Percentiles rank a stretch among this genome's conserved stretches.
These are phyloP conservation scores for Stichopus chloronotus DNA, from an alignment of 35 echinoderm and acorn worm species.

Conservation along the genomic window DNA sequence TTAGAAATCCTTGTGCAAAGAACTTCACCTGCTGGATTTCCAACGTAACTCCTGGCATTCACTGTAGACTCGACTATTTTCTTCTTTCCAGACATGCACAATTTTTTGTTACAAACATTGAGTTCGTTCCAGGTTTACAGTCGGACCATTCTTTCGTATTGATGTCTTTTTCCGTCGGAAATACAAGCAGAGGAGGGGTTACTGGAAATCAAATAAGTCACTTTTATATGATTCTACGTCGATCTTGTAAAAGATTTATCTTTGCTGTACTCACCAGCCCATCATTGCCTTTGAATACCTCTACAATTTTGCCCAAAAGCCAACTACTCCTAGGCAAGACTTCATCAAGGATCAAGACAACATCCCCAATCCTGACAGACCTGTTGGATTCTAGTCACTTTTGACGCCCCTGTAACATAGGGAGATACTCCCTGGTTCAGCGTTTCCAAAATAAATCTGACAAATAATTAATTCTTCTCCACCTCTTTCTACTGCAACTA, in stretches of 20 bases:
- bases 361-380: neutral
- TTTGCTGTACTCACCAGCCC: neutral
- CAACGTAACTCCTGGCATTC: slow-evolving; percentile 30
- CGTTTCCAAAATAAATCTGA: slow-evolving; percentile 18
- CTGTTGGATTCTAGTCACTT: neutral
- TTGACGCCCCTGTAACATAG: neutral
- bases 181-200: neutral
- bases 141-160: slow-evolving; percentile 27
- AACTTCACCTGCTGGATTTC: slow-evolving; percentile 33
- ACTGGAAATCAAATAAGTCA: slow-evolving; percentile 27
- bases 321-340: neutral
- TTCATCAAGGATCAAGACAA: neutral
- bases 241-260: too few species aligned
- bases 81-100: neutral
- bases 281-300: slow-evolving; percentile 13
- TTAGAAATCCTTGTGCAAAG: too few species aligned
- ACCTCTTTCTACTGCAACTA: neutral
- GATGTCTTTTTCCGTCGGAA: neutral
- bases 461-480: neutral
- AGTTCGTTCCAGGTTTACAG: slow-evolving; percentile 20
- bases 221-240: neutral
- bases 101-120: neutral
- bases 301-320: neutral
- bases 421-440: slow-evolving; percentile 5
- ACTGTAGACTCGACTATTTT: slow-evolving; percentile 22